Percentiles rank a stretch among this genome's conserved stretches.
phyloP scores from a whole-genome alignment of 2,797 vertebrate genomes.

The Brachyalestes nurse region DNA sequence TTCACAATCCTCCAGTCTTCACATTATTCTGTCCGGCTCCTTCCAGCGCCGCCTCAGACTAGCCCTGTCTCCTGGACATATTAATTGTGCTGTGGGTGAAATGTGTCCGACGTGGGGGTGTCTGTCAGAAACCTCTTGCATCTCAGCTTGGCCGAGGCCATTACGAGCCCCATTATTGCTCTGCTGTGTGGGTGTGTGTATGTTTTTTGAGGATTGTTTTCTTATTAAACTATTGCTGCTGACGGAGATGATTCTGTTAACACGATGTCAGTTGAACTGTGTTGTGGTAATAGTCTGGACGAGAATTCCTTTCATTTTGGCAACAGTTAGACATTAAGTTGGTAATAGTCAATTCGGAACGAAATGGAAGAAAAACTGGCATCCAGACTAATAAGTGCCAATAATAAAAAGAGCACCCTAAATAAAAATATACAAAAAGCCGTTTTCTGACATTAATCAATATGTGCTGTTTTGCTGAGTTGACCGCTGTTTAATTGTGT shows the following conservation, averaged over 20 bases:
- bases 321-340: not conserved
- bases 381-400: not conserved
- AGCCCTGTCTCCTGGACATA: conserved; percentile 24
- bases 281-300: not conserved
- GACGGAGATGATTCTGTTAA: not conserved
- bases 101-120: conserved; percentile 37
- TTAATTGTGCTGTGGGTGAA: conserved; percentile 28
- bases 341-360: not conserved
- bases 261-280: not conserved
- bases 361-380: not conserved
- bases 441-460: not conserved
- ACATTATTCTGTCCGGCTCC: conserved; percentile 52
- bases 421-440: no score
- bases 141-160: conserved; percentile 31
- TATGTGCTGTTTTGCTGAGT: not conserved
- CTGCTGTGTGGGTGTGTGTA: conserved; percentile 8
- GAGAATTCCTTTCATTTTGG: not conserved
- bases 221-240: conserved; percentile 4
- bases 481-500: not conserved
- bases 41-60: conserved; percentile 42
- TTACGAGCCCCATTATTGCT: conserved; percentile 29
- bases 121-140: conserved; percentile 23
- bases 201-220: conserved; percentile 6
- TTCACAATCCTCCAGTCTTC: conserved; percentile 24
- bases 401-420: not conserved